phyloP scores from a whole-genome alignment of 2,113 vertebrate genomes.

The Nothobranchius furzeri region DNA sequence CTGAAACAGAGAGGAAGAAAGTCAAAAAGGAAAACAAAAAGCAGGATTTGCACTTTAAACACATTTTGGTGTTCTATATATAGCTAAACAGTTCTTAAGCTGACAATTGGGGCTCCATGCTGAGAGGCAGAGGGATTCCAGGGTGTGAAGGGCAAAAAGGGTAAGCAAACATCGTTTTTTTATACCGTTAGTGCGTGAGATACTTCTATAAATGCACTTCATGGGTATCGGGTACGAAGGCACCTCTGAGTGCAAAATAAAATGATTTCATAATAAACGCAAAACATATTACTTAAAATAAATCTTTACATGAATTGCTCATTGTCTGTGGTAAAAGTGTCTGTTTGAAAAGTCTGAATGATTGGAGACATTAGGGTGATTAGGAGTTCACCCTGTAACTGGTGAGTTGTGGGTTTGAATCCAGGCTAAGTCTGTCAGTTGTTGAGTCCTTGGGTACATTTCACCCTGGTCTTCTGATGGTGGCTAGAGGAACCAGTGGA shows the following conservation, averaged over 20 bases:
- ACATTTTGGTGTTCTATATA: neutral
- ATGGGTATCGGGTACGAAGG: too few relatives aligned
- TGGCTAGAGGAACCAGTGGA: too few relatives aligned
- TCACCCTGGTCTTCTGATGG: too few relatives aligned
- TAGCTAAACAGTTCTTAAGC: neutral
- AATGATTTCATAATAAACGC: neutral
- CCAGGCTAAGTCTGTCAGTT: too few relatives aligned
- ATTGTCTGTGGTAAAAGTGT: too few relatives aligned
- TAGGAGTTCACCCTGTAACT: too few relatives aligned
- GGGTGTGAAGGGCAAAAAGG: neutral
- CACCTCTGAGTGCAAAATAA: neutral
- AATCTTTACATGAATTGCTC: too few relatives aligned
- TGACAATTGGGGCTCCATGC: neutral
- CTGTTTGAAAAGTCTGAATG: too few relatives aligned
- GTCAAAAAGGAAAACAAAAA: constrained; percentile 20
- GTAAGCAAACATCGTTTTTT: neutral
- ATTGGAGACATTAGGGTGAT: too few relatives aligned
- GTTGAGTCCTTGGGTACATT: too few relatives aligned
- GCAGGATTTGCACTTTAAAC: neutral
- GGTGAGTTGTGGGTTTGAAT: too few relatives aligned
- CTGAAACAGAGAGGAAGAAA: constrained; percentile 9
- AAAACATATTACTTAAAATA: too few relatives aligned
- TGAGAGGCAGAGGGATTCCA: neutral
- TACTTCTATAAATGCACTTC: neutral
- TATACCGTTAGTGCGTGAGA: neutral